These are phyloP conservation scores for Acronicta aceris DNA, from an alignment of 2,888 invertebrate species.

Conservation along the genomic window DNA sequence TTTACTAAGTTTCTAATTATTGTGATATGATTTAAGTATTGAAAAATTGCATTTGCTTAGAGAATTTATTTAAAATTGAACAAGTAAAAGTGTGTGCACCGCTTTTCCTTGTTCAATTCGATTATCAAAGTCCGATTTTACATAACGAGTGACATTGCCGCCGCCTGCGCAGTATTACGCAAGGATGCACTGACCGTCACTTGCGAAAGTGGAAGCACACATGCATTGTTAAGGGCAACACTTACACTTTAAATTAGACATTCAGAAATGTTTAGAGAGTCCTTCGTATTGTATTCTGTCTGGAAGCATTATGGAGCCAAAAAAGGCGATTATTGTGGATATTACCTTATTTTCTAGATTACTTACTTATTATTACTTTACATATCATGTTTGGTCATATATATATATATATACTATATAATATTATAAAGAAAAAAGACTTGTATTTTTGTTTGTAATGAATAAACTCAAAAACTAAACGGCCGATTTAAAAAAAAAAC, in stretches of 20 bases:
- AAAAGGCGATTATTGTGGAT: neutral
- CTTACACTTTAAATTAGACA: slow-evolving; percentile 18
- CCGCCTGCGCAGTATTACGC: slow-evolving; percentile 67
- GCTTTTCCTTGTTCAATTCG: too few relatives aligned
- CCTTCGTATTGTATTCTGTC: neutral
- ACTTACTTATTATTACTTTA: too few relatives aligned
- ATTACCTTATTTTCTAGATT: neutral
- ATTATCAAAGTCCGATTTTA: slow-evolving; percentile 50
- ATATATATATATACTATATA: too few relatives aligned
- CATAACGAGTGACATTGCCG: slow-evolving; percentile 77
- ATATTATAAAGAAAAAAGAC: too few relatives aligned
- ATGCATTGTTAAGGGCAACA: slow-evolving; percentile 59
- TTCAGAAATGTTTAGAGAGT: slow-evolving; percentile 23
- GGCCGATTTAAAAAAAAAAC: too few relatives aligned
- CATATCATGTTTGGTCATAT: too few relatives aligned
- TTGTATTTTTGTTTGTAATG: too few relatives aligned
- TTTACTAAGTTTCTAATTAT: too few relatives aligned
- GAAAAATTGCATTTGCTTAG: neutral
- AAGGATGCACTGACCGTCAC: slow-evolving; percentile 74
- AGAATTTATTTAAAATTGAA: neutral
- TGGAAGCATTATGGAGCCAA: neutral
- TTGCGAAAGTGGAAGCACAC: slow-evolving; percentile 70
- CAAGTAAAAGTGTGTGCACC: slow-evolving; percentile 10
- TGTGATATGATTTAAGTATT: neutral
- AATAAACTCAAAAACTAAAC: too few relatives aligned